Evolutionary conservation across 2,888 invertebrate genomes (phyloP).

Genomic region (Didymodactylos carnosus): DNA sequence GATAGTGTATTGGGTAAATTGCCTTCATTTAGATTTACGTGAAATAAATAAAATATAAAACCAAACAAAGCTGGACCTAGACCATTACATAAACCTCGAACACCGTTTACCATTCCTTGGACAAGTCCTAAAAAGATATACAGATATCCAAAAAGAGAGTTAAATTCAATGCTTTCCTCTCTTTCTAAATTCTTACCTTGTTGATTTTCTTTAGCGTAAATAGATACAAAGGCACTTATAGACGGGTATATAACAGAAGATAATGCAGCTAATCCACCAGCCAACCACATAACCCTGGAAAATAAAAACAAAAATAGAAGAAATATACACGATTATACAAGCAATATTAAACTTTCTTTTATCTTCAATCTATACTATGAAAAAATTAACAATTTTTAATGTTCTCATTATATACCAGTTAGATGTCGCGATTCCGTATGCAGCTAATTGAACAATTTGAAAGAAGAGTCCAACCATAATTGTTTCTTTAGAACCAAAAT

Average conservation of each 20-base stretch:
- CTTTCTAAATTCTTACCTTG: slow-evolving; percentile 47
- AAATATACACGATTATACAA: slow-evolving; percentile 19
- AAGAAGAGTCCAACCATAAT: slow-evolving; percentile 87
- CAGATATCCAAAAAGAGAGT: not conserved
- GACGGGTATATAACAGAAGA: slow-evolving; percentile 94
- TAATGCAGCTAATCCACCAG: slow-evolving; percentile 79
- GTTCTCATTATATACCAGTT: no score
- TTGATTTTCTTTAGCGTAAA: slow-evolving; percentile 86
- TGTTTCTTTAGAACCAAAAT: slow-evolving; percentile 79
- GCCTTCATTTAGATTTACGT: slow-evolving; percentile 82
- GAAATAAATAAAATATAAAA: slow-evolving; percentile 88
- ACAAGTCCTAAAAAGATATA: slow-evolving; percentile 25
- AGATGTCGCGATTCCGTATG: slow-evolving; percentile 87
- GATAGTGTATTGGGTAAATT: not conserved
- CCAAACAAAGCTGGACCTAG: slow-evolving; percentile 96
- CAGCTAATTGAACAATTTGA: slow-evolving; percentile 85
- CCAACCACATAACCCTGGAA: slow-evolving; percentile 73
- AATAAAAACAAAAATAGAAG: not conserved
- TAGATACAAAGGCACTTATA: slow-evolving; percentile 90
- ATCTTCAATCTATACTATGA: not conserved
- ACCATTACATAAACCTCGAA: slow-evolving; percentile 88
- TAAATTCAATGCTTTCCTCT: slow-evolving; percentile 13
- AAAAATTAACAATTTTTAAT: slow-evolving; percentile 22
- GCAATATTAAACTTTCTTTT: no score
- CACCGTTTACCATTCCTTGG: slow-evolving; percentile 95